phyloP scores from a whole-genome alignment of 2,113 vertebrate species.

The Pedionomus torquatus region DNA sequence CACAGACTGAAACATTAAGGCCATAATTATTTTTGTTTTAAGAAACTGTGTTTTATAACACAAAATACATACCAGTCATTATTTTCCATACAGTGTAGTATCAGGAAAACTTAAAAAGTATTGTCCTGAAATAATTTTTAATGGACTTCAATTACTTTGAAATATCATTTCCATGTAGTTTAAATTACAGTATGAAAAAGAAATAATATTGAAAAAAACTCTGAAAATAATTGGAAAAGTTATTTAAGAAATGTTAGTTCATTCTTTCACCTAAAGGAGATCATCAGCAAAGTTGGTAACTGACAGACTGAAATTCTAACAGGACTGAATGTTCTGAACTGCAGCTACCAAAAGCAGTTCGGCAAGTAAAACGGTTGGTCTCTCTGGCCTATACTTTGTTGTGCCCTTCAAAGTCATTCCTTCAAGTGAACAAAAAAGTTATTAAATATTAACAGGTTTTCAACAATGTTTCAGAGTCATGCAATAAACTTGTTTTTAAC shows the following conservation, averaged over 20 bases:
- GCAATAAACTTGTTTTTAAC: no score
- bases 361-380: not conserved
- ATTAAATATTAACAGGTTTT: not conserved
- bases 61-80: not conserved
- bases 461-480: not conserved
- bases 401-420: not conserved
- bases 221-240: not conserved
- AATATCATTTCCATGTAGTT: not conserved
- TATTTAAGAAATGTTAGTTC: not conserved
- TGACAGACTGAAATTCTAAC: not conserved
- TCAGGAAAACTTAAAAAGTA: not conserved
- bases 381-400: not conserved
- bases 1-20: not conserved
- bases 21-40: not conserved
- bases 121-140: not conserved
- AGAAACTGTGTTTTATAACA: not conserved
- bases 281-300: not conserved
- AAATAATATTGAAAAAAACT: fast-evolving
- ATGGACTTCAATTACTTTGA: not conserved
- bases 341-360: not conserved
- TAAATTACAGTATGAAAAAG: not conserved
- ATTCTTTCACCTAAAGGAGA: not conserved
- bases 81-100: not conserved
- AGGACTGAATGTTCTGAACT: not conserved
- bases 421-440: not conserved